Base-by-base conservation (phyloP, 2,797 vertebrate species). In the Anomalospiza imberbis region DNA sequence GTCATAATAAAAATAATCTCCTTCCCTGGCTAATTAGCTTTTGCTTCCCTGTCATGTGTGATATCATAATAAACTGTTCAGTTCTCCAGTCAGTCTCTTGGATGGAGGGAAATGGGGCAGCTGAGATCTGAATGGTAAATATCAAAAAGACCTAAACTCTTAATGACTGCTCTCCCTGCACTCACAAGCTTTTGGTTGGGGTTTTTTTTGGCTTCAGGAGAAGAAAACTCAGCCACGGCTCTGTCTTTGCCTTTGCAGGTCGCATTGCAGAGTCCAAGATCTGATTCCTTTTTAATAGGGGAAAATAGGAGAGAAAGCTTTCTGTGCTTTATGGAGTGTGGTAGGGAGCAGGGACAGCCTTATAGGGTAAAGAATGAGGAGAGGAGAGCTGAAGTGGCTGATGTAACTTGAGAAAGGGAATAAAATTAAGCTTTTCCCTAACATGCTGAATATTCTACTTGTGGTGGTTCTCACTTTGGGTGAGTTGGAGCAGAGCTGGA, bases 311-410 rank as follows among this genome's bases (percentile, higher is more conserved):
- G 61, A 74, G 82, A 88, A 76, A 75, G 20, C 9, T 88, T 85
- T 79, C 61, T 13, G 34, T 44, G 62, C 72, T 93, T 73, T 61
- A 29, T 16, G 0, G 78, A 80, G 84, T 36, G 93, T 86, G 78
- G 77, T 79, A 66, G 75, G 67, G 89, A 94, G 75, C 21, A 10
- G 75, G 84, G 88, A 96, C 32, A 77, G 72, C 95, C 96, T 74
- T 93, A 65, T 97, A 96, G 96, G 97, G 94, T 97, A 88, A 93
- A 92, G 94, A 92, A 89, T 91, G 96, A 96, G 88, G 65, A 76
- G 82, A 95, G 57, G 62, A 62, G 84, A 90, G 73, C 58, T 44
- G 82, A 72, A 73, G 47, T 32, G 89, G 60, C 57, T 93, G 79
- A 55, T 70, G 92, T 83, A 95, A 96, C 14, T 92, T 72, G 94